phyloP scores from a whole-genome alignment of 2,888 invertebrate genomes.

The Sarcophaga carnaria region DNA sequence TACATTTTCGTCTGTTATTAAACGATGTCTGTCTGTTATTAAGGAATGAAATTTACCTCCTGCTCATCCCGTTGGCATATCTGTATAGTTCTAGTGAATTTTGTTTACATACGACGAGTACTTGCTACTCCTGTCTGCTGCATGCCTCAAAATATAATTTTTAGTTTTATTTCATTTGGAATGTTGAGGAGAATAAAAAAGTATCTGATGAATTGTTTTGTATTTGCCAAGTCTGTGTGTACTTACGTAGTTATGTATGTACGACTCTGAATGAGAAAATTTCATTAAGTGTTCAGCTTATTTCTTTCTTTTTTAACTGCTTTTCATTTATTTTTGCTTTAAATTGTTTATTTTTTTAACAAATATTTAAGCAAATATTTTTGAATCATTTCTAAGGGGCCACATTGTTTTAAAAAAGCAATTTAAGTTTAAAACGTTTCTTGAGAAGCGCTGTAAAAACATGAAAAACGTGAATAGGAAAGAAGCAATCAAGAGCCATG shows the following conservation, averaged over 20 bases:
- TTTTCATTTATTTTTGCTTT: not conserved
- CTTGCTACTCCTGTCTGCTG: not conserved
- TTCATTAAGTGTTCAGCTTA: slow-evolving; percentile 23
- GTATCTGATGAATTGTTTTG: slow-evolving; percentile 33
- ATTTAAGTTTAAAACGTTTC: no score
- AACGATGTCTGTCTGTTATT: not conserved
- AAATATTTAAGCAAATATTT: no score
- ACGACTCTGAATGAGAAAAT: slow-evolving; percentile 13
- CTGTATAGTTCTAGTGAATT: not conserved
- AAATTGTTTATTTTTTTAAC: not conserved
- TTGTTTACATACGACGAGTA: not conserved
- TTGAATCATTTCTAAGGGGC: no score
- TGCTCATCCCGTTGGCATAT: no score
- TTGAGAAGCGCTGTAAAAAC: no score
- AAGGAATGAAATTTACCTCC: slow-evolving; percentile 11
- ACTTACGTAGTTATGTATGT: not conserved
- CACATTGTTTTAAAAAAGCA: no score
- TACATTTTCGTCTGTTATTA: no score
- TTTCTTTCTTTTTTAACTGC: not conserved
- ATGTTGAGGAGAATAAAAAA: not conserved
- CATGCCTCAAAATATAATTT: not conserved
- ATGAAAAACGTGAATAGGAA: no score
- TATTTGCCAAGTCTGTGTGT: slow-evolving; percentile 6
- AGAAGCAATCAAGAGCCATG: no score
- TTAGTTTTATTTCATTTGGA: not conserved